Evolutionary conservation across 2,888 invertebrate genomes (phyloP).

Genomic region (Dynastes grantii): DNA sequence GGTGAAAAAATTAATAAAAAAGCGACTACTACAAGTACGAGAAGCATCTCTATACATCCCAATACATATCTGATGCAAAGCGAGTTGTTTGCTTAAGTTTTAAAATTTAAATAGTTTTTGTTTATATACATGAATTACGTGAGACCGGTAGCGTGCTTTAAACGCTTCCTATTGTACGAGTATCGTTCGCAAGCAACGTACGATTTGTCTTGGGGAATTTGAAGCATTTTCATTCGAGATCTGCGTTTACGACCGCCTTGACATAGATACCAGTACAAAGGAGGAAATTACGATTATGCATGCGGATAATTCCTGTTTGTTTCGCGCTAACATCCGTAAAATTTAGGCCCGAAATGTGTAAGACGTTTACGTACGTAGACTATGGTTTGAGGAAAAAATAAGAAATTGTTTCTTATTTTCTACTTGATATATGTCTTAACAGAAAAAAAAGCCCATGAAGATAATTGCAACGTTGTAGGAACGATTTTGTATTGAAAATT

Average conservation of each 20-base stretch:
- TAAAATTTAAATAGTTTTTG: constrained; percentile 24
- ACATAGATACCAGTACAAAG: constrained; percentile 1
- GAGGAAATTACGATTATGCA: constrained; percentile 28
- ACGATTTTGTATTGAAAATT: too few species aligned
- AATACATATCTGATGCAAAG: constrained; percentile 9
- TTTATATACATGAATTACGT: constrained; percentile 11
- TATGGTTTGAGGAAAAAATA: too few species aligned
- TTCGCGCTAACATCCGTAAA: constrained; percentile 10
- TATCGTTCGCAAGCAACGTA: not conserved
- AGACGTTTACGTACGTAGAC: not conserved
- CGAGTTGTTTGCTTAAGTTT: not conserved
- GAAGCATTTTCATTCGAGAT: not conserved
- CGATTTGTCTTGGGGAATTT: constrained; percentile 17
- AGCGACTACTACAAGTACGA: not conserved
- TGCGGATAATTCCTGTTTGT: constrained; percentile 12
- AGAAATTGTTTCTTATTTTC: too few species aligned
- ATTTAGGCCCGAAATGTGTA: not conserved
- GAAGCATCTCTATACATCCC: not conserved
- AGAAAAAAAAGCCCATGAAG: too few species aligned
- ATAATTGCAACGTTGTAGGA: too few species aligned
- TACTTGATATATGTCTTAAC: too few species aligned
- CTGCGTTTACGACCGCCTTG: not conserved
- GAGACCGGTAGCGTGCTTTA: constrained; percentile 32
- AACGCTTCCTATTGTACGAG: not conserved
- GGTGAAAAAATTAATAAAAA: not conserved